These are phyloP conservation scores for Calephelis virginiensis DNA, from an alignment of 1,140 invertebrate genomes.

Conservation along the genomic window DNA sequence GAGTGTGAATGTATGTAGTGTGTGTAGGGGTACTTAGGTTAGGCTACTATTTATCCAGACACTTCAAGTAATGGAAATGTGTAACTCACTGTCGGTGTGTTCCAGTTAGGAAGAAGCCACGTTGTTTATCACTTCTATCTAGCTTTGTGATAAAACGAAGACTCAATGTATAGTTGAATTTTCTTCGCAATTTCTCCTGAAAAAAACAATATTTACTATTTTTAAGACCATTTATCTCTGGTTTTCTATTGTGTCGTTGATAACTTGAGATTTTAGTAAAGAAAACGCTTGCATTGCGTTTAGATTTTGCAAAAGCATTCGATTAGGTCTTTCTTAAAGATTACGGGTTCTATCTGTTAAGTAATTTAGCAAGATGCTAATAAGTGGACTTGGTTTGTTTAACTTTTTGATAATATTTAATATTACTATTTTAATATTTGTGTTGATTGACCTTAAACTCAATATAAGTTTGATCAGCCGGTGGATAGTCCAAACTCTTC, in stretches of 20 bases:
- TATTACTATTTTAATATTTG: background rate
- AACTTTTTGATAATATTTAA: conserved; percentile 1
- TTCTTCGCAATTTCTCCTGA: conserved; percentile 85
- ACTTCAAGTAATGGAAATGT: background rate
- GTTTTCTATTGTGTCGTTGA: no score
- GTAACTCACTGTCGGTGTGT: conserved; percentile 89
- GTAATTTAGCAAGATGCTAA: no score
- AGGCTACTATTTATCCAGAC: no score
- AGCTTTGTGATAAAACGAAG: conserved; percentile 90
- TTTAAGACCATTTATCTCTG: no score
- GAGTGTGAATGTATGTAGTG: no score
- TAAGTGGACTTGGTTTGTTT: no score
- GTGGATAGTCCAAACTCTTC: conserved; percentile 88
- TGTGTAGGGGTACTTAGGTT: no score
- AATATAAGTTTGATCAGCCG: conserved; percentile 91
- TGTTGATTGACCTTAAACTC: conserved; percentile 83
- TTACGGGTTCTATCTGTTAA: no score
- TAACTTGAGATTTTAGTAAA: no score
- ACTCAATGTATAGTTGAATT: conserved; percentile 90
- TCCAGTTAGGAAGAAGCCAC: conserved; percentile 95
- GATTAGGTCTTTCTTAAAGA: no score
- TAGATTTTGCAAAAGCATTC: no score
- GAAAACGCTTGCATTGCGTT: no score
- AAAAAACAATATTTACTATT: conserved; percentile 25
- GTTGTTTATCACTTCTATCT: conserved; percentile 83